These are phyloP conservation scores for Darevskia mixta DNA, from an alignment of 2,797 vertebrate species.

Conservation along the genomic window DNA sequence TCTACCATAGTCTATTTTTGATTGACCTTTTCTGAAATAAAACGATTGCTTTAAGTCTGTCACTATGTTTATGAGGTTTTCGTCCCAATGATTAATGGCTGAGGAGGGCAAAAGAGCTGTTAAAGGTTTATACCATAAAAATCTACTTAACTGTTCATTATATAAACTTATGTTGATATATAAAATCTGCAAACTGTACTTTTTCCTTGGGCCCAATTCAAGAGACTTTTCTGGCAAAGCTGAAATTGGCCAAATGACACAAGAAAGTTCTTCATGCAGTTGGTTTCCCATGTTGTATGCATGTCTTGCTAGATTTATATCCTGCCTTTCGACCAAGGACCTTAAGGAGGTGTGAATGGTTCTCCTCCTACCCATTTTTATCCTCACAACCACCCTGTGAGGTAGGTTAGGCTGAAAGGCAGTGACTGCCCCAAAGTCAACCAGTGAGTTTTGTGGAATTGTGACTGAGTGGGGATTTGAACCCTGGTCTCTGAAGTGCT, in stretches of 20 bases:
- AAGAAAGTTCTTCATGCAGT: neutral
- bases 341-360: too few relatives aligned
- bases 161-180: neutral
- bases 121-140: slow-evolving; percentile 42
- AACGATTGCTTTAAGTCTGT: slow-evolving; percentile 55
- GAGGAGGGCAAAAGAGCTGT: slow-evolving; percentile 36
- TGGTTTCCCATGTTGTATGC: neutral
- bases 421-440: too few relatives aligned
- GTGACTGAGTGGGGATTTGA: too few relatives aligned
- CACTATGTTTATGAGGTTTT: slow-evolving; percentile 57
- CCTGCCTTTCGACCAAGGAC: too few relatives aligned
- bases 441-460: too few relatives aligned
- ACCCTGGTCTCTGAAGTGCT: too few relatives aligned
- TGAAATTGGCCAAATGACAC: neutral
- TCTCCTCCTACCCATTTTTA: too few relatives aligned
- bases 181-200: neutral
- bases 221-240: neutral
- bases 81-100: slow-evolving; percentile 53
- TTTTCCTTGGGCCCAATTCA: neutral
- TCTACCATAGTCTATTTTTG: slow-evolving; percentile 63
- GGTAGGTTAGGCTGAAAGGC: too few relatives aligned
- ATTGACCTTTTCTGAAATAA: slow-evolving; percentile 68
- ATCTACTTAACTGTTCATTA: slow-evolving; percentile 34
- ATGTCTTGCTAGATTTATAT: too few relatives aligned
- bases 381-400: too few relatives aligned